Percentiles rank a stretch among this genome's conserved stretches.
Evolutionary conservation across 2,888 invertebrate species (phyloP).

Genomic region (Cancer borealis): DNA sequence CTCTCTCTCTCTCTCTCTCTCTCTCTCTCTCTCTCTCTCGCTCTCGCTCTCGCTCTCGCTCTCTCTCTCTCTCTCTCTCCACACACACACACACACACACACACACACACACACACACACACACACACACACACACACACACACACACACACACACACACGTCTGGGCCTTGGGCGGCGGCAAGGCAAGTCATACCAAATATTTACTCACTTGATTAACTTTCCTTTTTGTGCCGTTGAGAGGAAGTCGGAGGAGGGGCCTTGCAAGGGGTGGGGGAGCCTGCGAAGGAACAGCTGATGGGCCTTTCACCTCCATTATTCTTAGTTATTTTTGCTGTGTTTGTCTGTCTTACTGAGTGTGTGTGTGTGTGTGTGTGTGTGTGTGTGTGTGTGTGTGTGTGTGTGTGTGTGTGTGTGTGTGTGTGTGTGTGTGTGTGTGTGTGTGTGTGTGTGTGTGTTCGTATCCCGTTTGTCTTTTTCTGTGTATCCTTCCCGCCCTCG

Average conservation of each 20-base stretch:
- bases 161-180: slow-evolving; percentile 1
- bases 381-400: neutral
- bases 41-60: slow-evolving; percentile 28
- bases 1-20: slow-evolving; percentile 40
- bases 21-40: slow-evolving; percentile 36
- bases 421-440: slow-evolving; percentile 24
- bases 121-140: slow-evolving; percentile 40
- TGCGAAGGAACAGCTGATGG: slow-evolving; percentile 6
- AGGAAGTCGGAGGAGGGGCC: neutral
- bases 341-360: neutral
- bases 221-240: slow-evolving; percentile 24
- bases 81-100: slow-evolving; percentile 29
- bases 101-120: slow-evolving; percentile 40
- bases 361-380: slow-evolving; percentile 12
- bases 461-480: neutral
- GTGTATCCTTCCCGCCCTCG: neutral
- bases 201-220: slow-evolving; percentile 40
- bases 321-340: neutral
- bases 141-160: slow-evolving; percentile 40
- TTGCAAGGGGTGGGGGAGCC: neutral
- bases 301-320: neutral
- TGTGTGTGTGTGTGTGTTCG: slow-evolving; percentile 6
- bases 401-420: neutral
- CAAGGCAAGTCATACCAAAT: slow-evolving; percentile 29
- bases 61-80: slow-evolving; percentile 15